Percentiles rank a stretch among this genome's conserved stretches.
Evolutionary conservation across 2,888 invertebrate species (phyloP).

Genomic region (Seira sanloemensis): DNA sequence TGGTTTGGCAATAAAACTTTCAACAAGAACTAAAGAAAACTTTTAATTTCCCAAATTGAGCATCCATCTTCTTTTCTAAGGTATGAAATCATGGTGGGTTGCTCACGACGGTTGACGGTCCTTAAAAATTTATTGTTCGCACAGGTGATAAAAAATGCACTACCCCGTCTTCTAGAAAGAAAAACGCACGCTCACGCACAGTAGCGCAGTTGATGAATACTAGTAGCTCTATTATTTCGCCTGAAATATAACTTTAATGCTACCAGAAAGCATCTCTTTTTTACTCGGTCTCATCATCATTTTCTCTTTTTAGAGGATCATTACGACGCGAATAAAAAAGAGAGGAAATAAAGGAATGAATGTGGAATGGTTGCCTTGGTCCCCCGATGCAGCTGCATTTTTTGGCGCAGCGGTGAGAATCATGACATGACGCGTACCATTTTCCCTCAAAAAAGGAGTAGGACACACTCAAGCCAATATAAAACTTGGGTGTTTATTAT

Average conservation of each 20-base stretch:
- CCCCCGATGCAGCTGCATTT: slow-evolving; percentile 10
- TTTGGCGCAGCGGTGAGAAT: slow-evolving; percentile 18
- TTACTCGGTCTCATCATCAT: slow-evolving; percentile 16
- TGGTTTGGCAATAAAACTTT: slow-evolving; percentile 10
- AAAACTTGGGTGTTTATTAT: neutral
- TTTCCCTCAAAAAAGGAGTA: slow-evolving; percentile 7
- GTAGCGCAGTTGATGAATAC: slow-evolving; percentile 7
- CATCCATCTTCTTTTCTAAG: neutral
- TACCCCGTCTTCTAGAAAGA: neutral
- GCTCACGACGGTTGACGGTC: slow-evolving; percentile 31
- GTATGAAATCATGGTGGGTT: slow-evolving; percentile 2
- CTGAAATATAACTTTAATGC: slow-evolving; percentile 14
- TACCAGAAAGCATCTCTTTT: neutral
- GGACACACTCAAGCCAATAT: neutral
- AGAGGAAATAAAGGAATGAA: neutral
- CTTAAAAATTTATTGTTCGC: slow-evolving; percentile 38
- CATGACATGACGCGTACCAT: neutral
- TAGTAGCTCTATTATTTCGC: slow-evolving; percentile 10
- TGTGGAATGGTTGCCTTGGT: slow-evolving; percentile 10
- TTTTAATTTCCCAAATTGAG: slow-evolving; percentile 13
- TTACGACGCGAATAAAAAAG: too few species aligned
- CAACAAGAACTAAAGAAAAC: slow-evolving; percentile 10
- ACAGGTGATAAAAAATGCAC: slow-evolving; percentile 36
- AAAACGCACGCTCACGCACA: slow-evolving; percentile 13
- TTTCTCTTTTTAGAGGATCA: slow-evolving; percentile 31